Conservation (phyloP, 2,888 invertebrate species). For the Temnothorax unifasciatus region DNA sequence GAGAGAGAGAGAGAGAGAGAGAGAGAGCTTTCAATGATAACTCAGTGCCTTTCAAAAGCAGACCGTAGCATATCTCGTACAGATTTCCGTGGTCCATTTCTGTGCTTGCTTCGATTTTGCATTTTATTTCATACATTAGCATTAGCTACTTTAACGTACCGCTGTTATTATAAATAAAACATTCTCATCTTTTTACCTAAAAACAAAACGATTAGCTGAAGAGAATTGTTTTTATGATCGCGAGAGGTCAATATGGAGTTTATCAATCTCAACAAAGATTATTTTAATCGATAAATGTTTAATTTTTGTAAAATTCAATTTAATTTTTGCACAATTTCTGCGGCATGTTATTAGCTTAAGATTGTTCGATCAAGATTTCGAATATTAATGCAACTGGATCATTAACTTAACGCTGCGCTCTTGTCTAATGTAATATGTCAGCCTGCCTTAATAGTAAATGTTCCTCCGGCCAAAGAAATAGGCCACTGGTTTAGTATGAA, state of each 20-base stretch:
- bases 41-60: slow-evolving; percentile 37
- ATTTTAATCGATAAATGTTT: background rate
- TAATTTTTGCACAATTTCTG: background rate
- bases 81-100: slow-evolving; percentile 35
- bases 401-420: background rate
- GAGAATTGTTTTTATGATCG: background rate
- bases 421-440: background rate
- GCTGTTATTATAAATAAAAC: slow-evolving; percentile 19
- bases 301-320: background rate
- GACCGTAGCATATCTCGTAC: slow-evolving; percentile 11
- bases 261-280: background rate
- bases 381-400: background rate
- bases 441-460: background rate
- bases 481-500: slow-evolving; percentile 34
- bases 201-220: background rate
- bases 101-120: slow-evolving; percentile 29
- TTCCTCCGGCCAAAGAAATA: slow-evolving; percentile 12
- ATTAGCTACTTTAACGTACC: background rate
- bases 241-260: background rate
- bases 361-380: background rate
- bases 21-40: slow-evolving; percentile 36
- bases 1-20: background rate
- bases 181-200: background rate
- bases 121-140: slow-evolving; percentile 28
- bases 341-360: background rate